Evolutionary conservation across 2,113 vertebrate species (phyloP).

Genomic region (Rhipidura dahli): DNA sequence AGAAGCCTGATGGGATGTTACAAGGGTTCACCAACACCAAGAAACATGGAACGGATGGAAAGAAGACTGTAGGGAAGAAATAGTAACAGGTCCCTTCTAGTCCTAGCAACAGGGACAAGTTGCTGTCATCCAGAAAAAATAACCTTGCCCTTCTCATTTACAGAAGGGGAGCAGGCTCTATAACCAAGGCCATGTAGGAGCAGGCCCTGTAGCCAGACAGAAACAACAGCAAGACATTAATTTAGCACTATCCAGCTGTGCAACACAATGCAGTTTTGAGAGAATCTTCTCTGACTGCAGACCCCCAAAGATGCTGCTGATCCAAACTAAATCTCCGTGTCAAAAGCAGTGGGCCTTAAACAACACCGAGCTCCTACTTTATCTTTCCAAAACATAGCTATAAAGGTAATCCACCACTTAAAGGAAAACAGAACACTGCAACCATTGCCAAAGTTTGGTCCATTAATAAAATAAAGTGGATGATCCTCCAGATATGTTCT

Average conservation of each 20-base stretch:
- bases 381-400: background rate
- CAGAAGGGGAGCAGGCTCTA: background rate
- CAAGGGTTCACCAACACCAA: background rate
- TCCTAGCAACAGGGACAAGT: background rate
- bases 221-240: background rate
- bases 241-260: background rate
- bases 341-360: background rate
- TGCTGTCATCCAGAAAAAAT: background rate
- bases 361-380: background rate
- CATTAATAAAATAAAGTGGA: background rate
- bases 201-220: background rate
- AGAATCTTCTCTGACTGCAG: background rate
- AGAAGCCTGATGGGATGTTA: background rate
- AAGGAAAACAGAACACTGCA: background rate
- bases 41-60: background rate
- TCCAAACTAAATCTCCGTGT: background rate
- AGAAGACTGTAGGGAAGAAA: background rate
- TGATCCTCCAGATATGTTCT: background rate
- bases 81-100: background rate
- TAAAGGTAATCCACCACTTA: background rate
- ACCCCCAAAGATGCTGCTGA: background rate
- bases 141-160: background rate
- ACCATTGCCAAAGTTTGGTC: background rate
- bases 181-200: background rate
- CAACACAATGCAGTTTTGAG: background rate